Evolutionary conservation across 2,888 invertebrate genomes (phyloP).

Genomic region (Cantharis lateralis): DNA sequence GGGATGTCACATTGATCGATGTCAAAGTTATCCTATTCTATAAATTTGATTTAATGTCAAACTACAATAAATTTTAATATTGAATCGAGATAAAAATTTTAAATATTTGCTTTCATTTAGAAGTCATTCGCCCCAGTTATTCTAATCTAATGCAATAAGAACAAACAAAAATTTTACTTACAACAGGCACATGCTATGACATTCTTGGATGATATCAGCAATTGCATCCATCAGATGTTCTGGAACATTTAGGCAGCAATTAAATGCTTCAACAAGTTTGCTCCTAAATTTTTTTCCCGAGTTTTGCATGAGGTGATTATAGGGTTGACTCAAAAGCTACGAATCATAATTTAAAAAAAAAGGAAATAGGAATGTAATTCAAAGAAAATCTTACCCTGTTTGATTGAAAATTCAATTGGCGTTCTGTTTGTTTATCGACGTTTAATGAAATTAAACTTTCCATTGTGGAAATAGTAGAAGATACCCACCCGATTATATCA

Average conservation of each 20-base stretch:
- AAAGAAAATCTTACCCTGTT: background rate
- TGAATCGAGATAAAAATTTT: no score
- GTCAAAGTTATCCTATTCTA: no score
- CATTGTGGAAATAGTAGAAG: background rate
- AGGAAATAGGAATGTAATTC: background rate
- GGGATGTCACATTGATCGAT: no score
- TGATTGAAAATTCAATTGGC: background rate
- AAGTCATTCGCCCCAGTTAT: no score
- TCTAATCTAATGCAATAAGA: background rate
- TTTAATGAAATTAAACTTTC: background rate
- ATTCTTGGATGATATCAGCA: constrained; percentile 90
- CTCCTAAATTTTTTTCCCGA: constrained; percentile 72
- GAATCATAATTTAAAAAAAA: background rate
- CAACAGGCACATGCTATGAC: constrained; percentile 96
- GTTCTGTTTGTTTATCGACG: background rate
- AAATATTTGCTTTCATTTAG: background rate
- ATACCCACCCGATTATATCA: background rate
- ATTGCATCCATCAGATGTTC: constrained; percentile 82
- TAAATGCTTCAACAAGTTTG: constrained; percentile 88
- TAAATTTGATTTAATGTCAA: no score
- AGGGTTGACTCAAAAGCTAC: background rate
- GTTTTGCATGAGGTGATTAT: background rate
- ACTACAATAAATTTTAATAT: no score
- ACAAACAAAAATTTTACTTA: constrained; percentile 61
- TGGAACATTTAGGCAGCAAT: constrained; percentile 91